A percentile compares a stretch with the other conserved stretches of the same genome.
These are phyloP conservation scores for Sebastes dallii DNA, from an alignment of 2,797 vertebrate genomes.

Conservation along the genomic window DNA sequence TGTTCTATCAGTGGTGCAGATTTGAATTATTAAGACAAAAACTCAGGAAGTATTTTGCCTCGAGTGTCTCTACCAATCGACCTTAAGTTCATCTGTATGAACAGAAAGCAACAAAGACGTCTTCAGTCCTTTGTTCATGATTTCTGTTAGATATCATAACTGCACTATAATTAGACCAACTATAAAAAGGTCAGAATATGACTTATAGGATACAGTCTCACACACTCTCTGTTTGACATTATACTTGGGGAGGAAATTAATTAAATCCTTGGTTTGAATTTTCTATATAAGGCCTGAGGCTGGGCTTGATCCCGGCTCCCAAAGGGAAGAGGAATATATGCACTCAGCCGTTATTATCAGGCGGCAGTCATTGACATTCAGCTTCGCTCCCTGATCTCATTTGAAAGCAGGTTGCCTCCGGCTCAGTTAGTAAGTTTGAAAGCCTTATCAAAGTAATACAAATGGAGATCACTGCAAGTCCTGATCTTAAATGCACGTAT, in stretches of 20 bases:
- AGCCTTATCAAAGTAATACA: conserved; percentile 59
- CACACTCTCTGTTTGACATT: conserved; percentile 27
- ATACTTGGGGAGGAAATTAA: conserved; percentile 36
- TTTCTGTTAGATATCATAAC: neutral
- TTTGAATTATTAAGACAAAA: too few species aligned
- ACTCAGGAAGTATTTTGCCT: neutral
- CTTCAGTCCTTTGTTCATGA: neutral
- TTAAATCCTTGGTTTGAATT: conserved; percentile 37
- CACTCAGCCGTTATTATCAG: conserved; percentile 38
- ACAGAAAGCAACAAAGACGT: neutral
- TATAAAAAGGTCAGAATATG: neutral
- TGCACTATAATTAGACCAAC: neutral
- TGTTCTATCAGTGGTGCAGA: too few species aligned
- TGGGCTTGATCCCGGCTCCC: conserved; percentile 21
- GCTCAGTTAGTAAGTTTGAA: conserved; percentile 51
- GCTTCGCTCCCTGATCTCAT: conserved; percentile 53
- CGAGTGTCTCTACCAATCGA: neutral
- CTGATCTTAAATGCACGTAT: conserved; percentile 16
- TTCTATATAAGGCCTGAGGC: conserved; percentile 22
- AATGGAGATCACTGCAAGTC: conserved; percentile 38
- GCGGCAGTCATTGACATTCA: conserved; percentile 51
- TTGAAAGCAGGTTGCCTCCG: conserved; percentile 54
- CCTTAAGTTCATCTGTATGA: neutral
- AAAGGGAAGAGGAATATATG: conserved; percentile 11
- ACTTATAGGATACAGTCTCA: neutral